phyloP scores from a whole-genome alignment of 2,113 vertebrate species.

The Girardinichthys multiradiatus region DNA sequence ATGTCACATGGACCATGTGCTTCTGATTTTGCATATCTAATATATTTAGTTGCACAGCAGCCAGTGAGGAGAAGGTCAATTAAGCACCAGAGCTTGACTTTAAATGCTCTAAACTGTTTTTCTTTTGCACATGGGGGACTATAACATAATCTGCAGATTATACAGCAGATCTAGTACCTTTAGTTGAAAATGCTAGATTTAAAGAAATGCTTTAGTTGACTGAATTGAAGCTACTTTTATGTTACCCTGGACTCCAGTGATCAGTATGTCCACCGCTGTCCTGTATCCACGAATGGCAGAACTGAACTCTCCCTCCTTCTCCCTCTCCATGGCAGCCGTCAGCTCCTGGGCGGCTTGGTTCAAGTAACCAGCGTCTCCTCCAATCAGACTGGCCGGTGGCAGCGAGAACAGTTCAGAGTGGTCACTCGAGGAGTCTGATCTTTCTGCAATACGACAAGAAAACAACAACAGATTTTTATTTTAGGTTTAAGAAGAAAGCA shows the following conservation, averaged over 20 bases:
- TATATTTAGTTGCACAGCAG: too few relatives aligned
- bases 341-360: slow-evolving; percentile 69
- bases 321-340: slow-evolving; percentile 67
- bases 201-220: too few relatives aligned
- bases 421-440: slow-evolving; percentile 46
- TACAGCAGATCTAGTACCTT: background rate
- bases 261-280: slow-evolving; percentile 84
- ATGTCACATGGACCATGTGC: too few relatives aligned
- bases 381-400: slow-evolving; percentile 32
- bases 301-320: slow-evolving; percentile 78
- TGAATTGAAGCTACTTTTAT: too few relatives aligned
- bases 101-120: background rate
- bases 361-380: slow-evolving; percentile 75
- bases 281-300: slow-evolving; percentile 83
- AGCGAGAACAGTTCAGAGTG: slow-evolving; percentile 74
- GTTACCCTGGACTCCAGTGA: slow-evolving; percentile 84
- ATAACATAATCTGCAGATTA: background rate
- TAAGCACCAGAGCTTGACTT: too few relatives aligned
- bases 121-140: background rate
- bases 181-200: too few relatives aligned
- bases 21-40: too few relatives aligned
- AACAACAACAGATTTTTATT: background rate
- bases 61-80: too few relatives aligned
- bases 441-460: slow-evolving; percentile 46
- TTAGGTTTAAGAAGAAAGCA: background rate